Evolutionary conservation across 2,797 vertebrate species (phyloP).

Genomic region (Gorsachius magnificus): DNA sequence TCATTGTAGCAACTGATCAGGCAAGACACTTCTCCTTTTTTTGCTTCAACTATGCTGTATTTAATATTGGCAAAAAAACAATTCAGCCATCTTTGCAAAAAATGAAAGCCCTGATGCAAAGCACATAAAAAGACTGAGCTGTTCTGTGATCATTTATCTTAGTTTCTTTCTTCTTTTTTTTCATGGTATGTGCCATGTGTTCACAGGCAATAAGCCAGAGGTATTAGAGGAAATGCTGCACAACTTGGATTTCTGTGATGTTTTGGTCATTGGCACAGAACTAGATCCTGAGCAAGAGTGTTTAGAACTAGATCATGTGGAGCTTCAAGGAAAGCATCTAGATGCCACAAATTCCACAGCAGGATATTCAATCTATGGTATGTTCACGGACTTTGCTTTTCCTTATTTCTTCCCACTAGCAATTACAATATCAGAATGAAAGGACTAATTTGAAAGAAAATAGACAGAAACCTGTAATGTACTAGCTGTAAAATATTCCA

Average conservation of each 20-base stretch:
- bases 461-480: background rate
- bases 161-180: background rate
- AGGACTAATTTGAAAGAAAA: background rate
- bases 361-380: slow-evolving; percentile 96
- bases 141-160: background rate
- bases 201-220: slow-evolving; percentile 76
- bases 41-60: background rate
- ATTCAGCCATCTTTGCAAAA: background rate
- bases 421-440: background rate
- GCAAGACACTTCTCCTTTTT: background rate
- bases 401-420: background rate
- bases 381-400: background rate
- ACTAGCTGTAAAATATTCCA: background rate
- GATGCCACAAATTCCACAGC: slow-evolving; percentile 93
- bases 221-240: slow-evolving; percentile 90
- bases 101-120: background rate
- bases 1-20: background rate
- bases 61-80: background rate
- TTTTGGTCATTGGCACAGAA: slow-evolving; percentile 90
- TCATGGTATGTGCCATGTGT: background rate
- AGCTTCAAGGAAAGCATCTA: slow-evolving; percentile 88
- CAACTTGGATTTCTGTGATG: slow-evolving; percentile 95
- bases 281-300: slow-evolving; percentile 86
- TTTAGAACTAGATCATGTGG: slow-evolving; percentile 82
- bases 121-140: background rate